A percentile compares a stretch with the other conserved stretches of the same genome.
Conservation (phyloP, 2,888 invertebrate genomes). For the Eledona agricola region DNA sequence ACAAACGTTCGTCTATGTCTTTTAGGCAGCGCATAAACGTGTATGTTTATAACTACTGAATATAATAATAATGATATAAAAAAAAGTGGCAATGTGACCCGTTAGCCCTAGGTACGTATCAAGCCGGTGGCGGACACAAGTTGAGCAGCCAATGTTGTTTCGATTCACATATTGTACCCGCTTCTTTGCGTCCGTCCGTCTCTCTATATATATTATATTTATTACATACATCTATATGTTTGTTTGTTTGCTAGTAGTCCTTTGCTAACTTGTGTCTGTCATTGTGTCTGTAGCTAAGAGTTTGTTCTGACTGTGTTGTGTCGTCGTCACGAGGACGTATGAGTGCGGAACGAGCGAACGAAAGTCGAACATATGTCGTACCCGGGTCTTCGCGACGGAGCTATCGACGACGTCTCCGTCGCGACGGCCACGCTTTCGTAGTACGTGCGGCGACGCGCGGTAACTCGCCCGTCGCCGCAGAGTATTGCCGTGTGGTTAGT, state of each 20-base stretch:
- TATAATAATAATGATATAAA: too few relatives aligned
- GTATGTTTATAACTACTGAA: too few relatives aligned
- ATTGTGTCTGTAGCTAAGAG: conserved; percentile 63
- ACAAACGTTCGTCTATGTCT: too few relatives aligned
- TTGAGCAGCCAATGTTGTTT: conserved; percentile 58
- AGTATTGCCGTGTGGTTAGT: conserved; percentile 63
- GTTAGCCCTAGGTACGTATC: conserved; percentile 61
- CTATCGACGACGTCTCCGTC: conserved; percentile 20
- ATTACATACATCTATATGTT: conserved; percentile 46
- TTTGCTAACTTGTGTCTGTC: conserved; percentile 65
- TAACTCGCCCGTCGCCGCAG: conserved; percentile 41
- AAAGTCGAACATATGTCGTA: conserved; percentile 44
- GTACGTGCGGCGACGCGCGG: conserved; percentile 50
- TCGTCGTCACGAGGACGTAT: conserved; percentile 53
- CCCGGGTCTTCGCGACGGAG: conserved; percentile 42
- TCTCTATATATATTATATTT: conserved; percentile 21
- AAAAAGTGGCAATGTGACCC: conserved; percentile 39
- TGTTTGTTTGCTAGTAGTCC: conserved; percentile 56
- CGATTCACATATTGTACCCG: conserved; percentile 46
- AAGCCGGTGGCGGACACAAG: conserved; percentile 63
- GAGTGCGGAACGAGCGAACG: conserved; percentile 42
- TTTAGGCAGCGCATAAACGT: too few relatives aligned
- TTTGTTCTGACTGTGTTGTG: conserved; percentile 59
- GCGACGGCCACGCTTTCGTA: conserved; percentile 53
- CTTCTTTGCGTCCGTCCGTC: conserved; percentile 45